These are phyloP conservation scores for Leontopithecus rosalia DNA, from an alignment of 2,797 vertebrate genomes.

Conservation along the genomic window DNA sequence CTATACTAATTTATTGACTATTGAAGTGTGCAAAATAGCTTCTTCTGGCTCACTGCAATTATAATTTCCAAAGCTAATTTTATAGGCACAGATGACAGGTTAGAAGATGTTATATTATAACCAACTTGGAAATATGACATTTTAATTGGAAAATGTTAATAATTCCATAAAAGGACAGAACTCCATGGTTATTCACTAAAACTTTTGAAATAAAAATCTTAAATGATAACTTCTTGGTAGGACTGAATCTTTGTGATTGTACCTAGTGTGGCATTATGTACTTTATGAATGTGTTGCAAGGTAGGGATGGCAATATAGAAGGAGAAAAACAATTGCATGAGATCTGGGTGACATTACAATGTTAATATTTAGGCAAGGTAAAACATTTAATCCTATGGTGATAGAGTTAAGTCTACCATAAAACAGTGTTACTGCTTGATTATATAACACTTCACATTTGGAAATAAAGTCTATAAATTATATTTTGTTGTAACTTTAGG, in stretches of 20 bases:
- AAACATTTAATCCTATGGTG: constrained; percentile 27
- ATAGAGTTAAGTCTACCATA: constrained; percentile 41
- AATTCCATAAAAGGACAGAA: constrained; percentile 19
- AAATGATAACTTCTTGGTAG: background rate
- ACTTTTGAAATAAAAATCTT: constrained; percentile 11
- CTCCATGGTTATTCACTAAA: constrained; percentile 31
- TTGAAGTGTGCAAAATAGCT: constrained; percentile 51
- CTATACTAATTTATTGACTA: constrained; percentile 62
- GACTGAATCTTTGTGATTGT: background rate
- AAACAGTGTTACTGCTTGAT: background rate
- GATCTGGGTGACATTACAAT: background rate
- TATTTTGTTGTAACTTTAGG: constrained; percentile 4
- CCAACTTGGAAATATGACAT: constrained; percentile 28
- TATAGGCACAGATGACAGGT: constrained; percentile 47
- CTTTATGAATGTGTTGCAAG: background rate
- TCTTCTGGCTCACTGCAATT: constrained; percentile 26
- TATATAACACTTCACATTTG: constrained; percentile 25
- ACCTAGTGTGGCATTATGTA: background rate
- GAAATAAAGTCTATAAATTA: constrained; percentile 29
- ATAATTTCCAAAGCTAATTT: constrained; percentile 60
- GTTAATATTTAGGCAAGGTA: constrained; percentile 1
- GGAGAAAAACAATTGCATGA: background rate
- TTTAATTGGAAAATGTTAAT: constrained; percentile 63
- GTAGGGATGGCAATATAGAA: background rate
- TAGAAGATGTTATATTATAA: constrained; percentile 45